Evolutionary conservation across 2,113 vertebrate genomes (phyloP).

Genomic region (Tyrannus savana): DNA sequence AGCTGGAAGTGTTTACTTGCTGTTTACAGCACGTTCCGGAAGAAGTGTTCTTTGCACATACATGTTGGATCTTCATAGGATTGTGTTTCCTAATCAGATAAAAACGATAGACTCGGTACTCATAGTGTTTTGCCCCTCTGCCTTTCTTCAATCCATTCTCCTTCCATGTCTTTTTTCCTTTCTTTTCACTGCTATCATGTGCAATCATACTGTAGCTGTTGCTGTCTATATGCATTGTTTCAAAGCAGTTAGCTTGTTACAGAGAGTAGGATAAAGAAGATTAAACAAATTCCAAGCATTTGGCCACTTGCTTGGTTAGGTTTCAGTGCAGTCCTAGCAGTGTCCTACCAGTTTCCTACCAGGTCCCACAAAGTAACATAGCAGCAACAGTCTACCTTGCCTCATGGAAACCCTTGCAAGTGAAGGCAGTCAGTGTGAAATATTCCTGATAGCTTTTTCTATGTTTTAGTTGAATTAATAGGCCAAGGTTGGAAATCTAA

Average conservation of each 20-base stretch:
- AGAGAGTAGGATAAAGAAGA: background rate
- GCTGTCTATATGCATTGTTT: background rate
- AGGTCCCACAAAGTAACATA: background rate
- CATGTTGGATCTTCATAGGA: background rate
- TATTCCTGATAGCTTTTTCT: background rate
- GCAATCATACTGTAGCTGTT: background rate
- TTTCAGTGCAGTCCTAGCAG: background rate
- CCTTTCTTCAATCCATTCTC: background rate
- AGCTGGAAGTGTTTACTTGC: constrained; percentile 2
- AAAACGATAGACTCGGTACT: background rate
- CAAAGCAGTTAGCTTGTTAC: constrained; percentile 1
- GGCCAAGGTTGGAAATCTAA: background rate
- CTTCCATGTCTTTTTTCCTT: background rate
- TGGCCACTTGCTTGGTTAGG: constrained; percentile 28
- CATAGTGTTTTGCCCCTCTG: background rate
- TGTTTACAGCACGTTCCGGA: background rate
- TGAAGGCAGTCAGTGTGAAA: background rate
- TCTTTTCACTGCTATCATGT: background rate
- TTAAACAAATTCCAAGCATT: constrained; percentile 29
- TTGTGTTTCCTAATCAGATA: background rate
- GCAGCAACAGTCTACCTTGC: background rate
- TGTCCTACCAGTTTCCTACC: background rate
- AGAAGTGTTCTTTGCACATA: background rate
- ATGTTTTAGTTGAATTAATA: background rate
- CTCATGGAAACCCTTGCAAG: background rate